These are phyloP conservation scores for Lithophane semibrunnea DNA, from an alignment of 2,888 invertebrate species.

Conservation along the genomic window DNA sequence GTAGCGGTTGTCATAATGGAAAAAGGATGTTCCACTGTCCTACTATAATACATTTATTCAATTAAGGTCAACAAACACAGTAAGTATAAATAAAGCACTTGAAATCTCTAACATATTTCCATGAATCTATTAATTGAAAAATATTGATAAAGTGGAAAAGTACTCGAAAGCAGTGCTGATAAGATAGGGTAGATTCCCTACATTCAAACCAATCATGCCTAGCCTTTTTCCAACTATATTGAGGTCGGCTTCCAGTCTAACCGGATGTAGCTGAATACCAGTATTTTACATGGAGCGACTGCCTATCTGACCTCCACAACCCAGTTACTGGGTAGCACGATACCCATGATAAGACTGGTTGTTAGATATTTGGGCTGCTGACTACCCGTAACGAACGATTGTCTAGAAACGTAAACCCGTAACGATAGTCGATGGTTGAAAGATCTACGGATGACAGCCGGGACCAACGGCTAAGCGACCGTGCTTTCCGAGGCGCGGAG, in stretches of 20 bases:
- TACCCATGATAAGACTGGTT: neutral
- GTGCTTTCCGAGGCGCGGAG: neutral
- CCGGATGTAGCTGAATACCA: neutral
- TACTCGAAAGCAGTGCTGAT: conserved; percentile 5
- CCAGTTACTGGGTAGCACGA: neutral
- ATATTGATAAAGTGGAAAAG: conserved; percentile 17
- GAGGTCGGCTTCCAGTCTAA: neutral
- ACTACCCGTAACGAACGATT: no score
- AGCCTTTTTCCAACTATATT: neutral
- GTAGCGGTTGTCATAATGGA: neutral
- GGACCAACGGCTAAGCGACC: neutral
- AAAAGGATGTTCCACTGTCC: neutral
- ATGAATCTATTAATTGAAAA: conserved; percentile 12
- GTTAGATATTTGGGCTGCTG: neutral
- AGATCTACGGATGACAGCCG: neutral
- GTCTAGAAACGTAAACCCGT: no score
- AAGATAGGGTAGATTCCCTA: neutral
- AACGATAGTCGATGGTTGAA: neutral
- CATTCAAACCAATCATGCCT: neutral
- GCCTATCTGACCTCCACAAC: neutral
- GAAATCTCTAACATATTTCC: conserved; percentile 11
- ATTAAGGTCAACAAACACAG: conserved; percentile 28
- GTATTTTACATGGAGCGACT: neutral
- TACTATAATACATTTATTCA: conserved; percentile 19
- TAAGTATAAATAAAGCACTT: conserved; percentile 29